Evolutionary conservation across 1,140 invertebrate species (phyloP).

Genomic region (Atta colombica): DNA sequence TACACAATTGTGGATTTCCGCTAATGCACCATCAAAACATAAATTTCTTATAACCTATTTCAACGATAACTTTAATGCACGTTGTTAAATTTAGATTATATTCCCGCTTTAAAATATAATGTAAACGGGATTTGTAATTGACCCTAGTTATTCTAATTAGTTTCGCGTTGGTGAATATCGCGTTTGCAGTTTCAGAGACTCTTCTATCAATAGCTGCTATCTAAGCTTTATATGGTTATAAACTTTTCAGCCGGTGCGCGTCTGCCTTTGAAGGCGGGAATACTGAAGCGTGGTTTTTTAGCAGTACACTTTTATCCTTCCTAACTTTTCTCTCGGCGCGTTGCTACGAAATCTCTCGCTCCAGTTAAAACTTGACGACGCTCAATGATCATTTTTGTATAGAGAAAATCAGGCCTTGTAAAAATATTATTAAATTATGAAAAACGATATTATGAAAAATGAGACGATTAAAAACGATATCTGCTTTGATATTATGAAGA

Average conservation of each 20-base stretch:
- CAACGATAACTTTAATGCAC: not conserved
- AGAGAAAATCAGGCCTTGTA: conserved; percentile 33
- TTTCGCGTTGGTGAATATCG: not conserved
- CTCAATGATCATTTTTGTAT: conserved; percentile 50
- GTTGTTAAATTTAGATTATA: conserved; percentile 10
- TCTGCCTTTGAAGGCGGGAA: conserved; percentile 53
- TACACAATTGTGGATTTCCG: conserved; percentile 5
- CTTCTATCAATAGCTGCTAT: conserved; percentile 53
- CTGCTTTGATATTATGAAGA: not conserved
- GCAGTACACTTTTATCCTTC: conserved; percentile 59
- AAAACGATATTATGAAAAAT: conserved; percentile 36
- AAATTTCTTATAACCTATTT: conserved; percentile 6
- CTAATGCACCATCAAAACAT: conserved; percentile 3
- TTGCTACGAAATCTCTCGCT: conserved; percentile 58
- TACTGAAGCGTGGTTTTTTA: conserved; percentile 53
- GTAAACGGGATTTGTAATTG: not conserved
- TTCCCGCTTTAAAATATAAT: not conserved
- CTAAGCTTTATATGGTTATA: conserved; percentile 57
- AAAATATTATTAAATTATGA: conserved; percentile 22
- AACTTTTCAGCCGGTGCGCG: conserved; percentile 42
- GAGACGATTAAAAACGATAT: conserved; percentile 8
- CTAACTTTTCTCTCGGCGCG: conserved; percentile 59
- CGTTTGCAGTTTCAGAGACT: conserved; percentile 25
- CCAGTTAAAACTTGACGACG: conserved; percentile 60
- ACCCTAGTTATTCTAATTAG: conserved; percentile 22